Base-by-base conservation (phyloP, 1,140 invertebrate species). In the Drosophila triauraria region DNA sequence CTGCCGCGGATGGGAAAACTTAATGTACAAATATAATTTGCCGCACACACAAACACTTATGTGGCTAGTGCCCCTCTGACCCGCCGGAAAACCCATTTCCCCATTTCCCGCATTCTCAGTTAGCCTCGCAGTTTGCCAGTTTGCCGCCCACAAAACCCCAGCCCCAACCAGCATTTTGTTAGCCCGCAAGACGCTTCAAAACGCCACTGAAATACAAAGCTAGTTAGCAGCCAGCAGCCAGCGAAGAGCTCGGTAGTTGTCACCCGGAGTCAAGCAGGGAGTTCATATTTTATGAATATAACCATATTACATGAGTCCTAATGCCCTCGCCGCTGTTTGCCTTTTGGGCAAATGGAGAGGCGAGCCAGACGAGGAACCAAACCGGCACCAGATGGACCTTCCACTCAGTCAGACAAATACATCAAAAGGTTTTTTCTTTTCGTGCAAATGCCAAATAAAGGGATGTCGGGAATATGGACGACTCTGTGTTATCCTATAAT, bases 1-100 rank as follows among this genome's bases (percentile, higher is more conserved):
- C 83, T 87, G 83, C 59, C 83, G 83, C 86, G 63, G 57, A 48
- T 44, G 62, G 56, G 76, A 85, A 84, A 88, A 90, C 78, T 90
- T 88, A 88, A 88, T 88, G 85, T 88, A 88, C 85, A 88, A 88
- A 88, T 88, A 88, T 88, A 88, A 88, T 88, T 88, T 88, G 85
- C 81, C 78, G 70, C 84, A 88, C 84, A 88, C 84, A 90, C 85
- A 88, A 90, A 88, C 85, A 88, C 84, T 88, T 88, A 90, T 88
- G 85, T 90, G 80, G 85, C 85, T 61, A 42, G 38, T 53, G 61
- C 38, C 71, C 60, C 51, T 54, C 46, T 32, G 67, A 47, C 47
- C 62, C 67, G n/a, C 50, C 43, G 27, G 32, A 38, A 17, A 30
- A 43, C 25, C 54, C 53, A 42, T 30, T 38, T 40, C 32, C 51